Evolutionary conservation across 2,797 vertebrate genomes (phyloP), one percentile per base, ranked within the genome.

Genomic region (Oreortyx pictus): DNA sequence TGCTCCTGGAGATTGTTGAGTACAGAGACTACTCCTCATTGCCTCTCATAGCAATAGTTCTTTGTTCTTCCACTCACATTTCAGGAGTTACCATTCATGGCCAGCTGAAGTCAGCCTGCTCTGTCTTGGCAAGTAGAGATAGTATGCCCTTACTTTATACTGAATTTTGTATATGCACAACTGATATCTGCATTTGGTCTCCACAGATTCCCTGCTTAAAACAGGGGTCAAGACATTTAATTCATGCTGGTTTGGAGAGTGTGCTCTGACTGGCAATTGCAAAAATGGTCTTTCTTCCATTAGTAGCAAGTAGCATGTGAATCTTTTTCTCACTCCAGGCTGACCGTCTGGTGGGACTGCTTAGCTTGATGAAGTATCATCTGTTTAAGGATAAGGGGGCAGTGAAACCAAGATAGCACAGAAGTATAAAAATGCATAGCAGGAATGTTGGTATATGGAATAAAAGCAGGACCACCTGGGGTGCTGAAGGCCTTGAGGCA

Each of bases 301-400:
- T 64, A 5, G n/a, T 6, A 2, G 8, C 3, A 50, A 67, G 9
- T 7, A 46, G 15, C 0, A 2, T 41, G 33, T 4, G 14, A 8
- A 13, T 12, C 7, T 83, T 31, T 9, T 59, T 44, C 6, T 8
- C 88, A 31, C 23, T 80, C 17, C 65, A 86, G n/a, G 11, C 17
- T 70, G 15, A 20, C 9, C 14, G 8, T 62, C 18, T 4, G 7
- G 8, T 7, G 10, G 15, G 18, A 29, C 2, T 29, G 7, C 13
- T 82, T 49, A 73, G 6, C 41, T 31, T 1, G 0, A 9, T 50
- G 35, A 62, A 61, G 11, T 59, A 19, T 12, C 31, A 44, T 24
- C 18, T 65, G 56, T 47, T 44, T 59, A 35, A 24, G 44, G 35
- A 65, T 13, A 5, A 57, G 43, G 43, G 31, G 43, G 2, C 41